These are phyloP conservation scores for Drosophila insularis DNA, from an alignment of 1,140 invertebrate genomes.

Conservation along the genomic window DNA sequence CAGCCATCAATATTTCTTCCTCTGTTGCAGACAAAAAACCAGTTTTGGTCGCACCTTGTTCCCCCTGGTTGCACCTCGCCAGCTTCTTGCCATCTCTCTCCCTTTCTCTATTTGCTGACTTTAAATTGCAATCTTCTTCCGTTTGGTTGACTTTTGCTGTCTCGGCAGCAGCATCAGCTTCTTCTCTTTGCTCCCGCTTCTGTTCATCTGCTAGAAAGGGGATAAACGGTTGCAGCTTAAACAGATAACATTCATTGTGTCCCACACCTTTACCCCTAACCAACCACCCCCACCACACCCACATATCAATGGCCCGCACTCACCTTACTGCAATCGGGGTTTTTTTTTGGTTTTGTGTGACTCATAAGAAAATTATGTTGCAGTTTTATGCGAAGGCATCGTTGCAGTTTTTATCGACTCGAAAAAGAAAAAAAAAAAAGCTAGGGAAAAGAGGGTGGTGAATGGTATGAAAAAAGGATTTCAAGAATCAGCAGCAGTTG, in stretches of 20 bases:
- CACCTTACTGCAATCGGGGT: conserved; percentile 32
- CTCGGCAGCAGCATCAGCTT: conserved; percentile 36
- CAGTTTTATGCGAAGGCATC: conserved; percentile 62
- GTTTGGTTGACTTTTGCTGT: conserved; percentile 75
- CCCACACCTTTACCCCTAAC: conserved; percentile 31
- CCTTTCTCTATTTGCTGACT: conserved; percentile 24
- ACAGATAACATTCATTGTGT: conserved; percentile 79
- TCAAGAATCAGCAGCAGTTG: conserved; percentile 27
- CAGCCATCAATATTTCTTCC: conserved; percentile 13
- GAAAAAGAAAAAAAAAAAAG: neutral
- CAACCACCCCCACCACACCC: neutral
- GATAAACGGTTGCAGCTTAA: conserved; percentile 74
- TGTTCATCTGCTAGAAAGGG: neutral
- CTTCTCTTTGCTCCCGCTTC: conserved; percentile 19
- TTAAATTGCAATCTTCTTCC: conserved; percentile 79
- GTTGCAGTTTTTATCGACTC: conserved; percentile 69
- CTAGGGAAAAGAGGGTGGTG: too few species aligned
- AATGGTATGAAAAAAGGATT: conserved; percentile 25
- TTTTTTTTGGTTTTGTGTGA: conserved; percentile 56
- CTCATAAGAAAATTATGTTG: conserved; percentile 81
- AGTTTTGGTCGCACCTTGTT: conserved; percentile 12
- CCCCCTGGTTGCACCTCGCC: neutral
- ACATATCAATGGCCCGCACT: neutral
- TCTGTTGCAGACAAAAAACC: conserved; percentile 7
- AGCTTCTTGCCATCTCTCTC: neutral